Base-by-base conservation (phyloP, 2,888 invertebrate species). In the Lasioglossum marginatum region DNA sequence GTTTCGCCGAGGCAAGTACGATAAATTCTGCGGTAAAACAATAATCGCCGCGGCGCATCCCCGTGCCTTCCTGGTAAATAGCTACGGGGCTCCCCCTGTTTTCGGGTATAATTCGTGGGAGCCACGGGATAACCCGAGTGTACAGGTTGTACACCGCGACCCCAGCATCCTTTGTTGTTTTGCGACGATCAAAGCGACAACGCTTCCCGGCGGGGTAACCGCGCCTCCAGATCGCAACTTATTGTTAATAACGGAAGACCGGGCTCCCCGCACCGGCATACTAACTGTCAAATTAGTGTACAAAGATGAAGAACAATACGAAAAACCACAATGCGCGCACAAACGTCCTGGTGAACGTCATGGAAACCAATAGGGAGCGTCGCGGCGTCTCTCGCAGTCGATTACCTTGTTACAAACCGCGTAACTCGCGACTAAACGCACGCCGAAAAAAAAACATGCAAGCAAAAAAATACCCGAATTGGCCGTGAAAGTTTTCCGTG, bases 171-270 rank as follows among this genome's bases (percentile, higher is more conserved):
- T 82, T 74, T 81, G 83, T 87, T 87, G 73, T 77, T 81, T 60
- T 40, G 37, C 37, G 45, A 79, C 71, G 88, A 87, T 84, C 84
- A 87, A 89, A 88, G 87, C 84, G 73, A 79, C 73, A 63, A 77
- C 76, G 86, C 74, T 77, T 37, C 79, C 4, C 37, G 70, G 34
- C 70, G 68, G 76, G 63, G 63, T 31, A 87, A 79, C 68, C 60
- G 73, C 68, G 77, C 77, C 74, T 43, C 34, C 52, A 57, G 66
- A 12, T 45, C 81, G 57, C 79, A 87, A 79, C 79, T 87, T 87
- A 87, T 86, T 86, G 80, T 87, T 88, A 81, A 79, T 86, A 89
- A 87, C 74, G 66, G 78, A 40, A 74, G 87, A 63, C 75, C 72
- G 66, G 8, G 77, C 37, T 83, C 43, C n/a, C 40, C 77, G 43